phyloP scores from a whole-genome alignment of 1,140 invertebrate species.

The Philotrypesis tridentata region DNA sequence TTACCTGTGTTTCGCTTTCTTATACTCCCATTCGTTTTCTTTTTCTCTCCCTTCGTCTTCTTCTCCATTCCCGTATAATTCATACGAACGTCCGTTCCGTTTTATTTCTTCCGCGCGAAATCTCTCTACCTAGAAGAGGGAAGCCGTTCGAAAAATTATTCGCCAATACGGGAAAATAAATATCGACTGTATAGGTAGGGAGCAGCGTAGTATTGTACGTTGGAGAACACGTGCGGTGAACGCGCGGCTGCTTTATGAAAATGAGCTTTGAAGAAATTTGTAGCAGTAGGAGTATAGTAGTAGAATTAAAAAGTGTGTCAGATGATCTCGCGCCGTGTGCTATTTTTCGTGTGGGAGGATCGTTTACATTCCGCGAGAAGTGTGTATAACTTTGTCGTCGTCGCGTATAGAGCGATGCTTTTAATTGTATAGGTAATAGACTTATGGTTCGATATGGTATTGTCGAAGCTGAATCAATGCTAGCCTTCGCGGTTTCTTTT shows the following conservation, averaged over 20 bases:
- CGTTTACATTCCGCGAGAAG: neutral
- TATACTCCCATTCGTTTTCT: constrained; percentile 9
- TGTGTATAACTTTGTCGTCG: neutral
- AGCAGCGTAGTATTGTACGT: neutral
- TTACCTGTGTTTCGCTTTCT: constrained; percentile 3
- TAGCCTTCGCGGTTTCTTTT: no score
- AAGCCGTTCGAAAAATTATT: neutral
- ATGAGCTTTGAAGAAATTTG: neutral
- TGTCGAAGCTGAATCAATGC: no score
- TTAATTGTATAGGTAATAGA: neutral
- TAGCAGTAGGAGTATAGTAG: neutral
- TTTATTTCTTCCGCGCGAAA: neutral
- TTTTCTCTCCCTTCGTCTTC: neutral
- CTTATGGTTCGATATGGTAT: neutral
- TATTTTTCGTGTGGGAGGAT: neutral
- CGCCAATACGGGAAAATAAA: neutral
- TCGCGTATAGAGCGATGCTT: no score
- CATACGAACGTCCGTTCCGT: constrained; percentile 27
- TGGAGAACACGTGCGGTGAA: neutral
- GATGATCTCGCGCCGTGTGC: neutral
- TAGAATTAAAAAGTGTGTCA: neutral
- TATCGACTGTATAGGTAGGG: neutral
- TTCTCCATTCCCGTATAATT: constrained; percentile 34
- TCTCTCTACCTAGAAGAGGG: constrained; percentile 19
- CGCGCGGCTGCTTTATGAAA: neutral